A percentile compares a stretch with the other conserved stretches of the same genome.
phyloP scores from a whole-genome alignment of 2,113 vertebrate species.

The Alligator mississippiensis region DNA sequence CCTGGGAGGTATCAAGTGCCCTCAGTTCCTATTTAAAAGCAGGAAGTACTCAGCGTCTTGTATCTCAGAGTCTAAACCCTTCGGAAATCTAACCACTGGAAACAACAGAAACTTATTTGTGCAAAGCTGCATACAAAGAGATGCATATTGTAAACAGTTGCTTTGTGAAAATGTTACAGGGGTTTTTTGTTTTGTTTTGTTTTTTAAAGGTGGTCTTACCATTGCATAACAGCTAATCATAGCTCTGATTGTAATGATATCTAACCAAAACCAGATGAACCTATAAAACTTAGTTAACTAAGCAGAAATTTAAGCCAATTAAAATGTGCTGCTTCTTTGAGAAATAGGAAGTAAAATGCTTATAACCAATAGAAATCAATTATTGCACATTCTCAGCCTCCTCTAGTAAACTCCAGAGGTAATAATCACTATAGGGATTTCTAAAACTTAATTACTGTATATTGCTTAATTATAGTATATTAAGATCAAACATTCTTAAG shows the following conservation, averaged over 20 bases:
- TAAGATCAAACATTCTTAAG: conserved; percentile 62
- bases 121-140: background rate
- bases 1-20: background rate
- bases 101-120: background rate
- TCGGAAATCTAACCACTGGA: background rate
- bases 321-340: conserved; percentile 43
- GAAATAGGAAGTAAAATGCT: conserved; percentile 62
- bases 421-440: conserved; percentile 78
- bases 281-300: conserved; percentile 59
- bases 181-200: background rate
- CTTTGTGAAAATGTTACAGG: background rate
- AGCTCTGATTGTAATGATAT: background rate
- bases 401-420: conserved; percentile 71
- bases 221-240: background rate
- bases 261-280: conserved; percentile 41
- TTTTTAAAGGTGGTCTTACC: background rate
- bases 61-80: background rate
- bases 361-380: conserved; percentile 73
- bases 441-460: conserved; percentile 79
- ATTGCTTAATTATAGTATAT: conserved; percentile 73
- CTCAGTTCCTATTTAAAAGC: background rate
- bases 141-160: background rate
- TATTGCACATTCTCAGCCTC: conserved; percentile 69
- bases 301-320: conserved; percentile 56
- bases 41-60: background rate